Conservation (phyloP, 2,888 invertebrate species). For the Ceramica pisi region DNA sequence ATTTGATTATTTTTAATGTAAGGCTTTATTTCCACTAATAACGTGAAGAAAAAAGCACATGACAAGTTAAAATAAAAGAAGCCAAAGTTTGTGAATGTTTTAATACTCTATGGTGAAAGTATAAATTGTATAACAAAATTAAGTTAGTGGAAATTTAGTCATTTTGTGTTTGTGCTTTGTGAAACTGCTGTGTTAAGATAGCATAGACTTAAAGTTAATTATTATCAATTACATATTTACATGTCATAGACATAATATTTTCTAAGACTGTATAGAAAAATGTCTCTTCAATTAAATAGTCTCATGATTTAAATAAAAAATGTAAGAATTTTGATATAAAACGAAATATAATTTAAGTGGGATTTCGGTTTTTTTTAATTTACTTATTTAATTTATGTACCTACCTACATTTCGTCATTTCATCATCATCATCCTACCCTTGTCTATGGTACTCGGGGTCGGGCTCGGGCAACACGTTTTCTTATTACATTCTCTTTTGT, state of each 20-base stretch:
- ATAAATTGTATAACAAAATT: slow-evolving; percentile 30
- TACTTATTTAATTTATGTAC: neutral
- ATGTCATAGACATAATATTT: slow-evolving; percentile 70
- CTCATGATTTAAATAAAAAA: slow-evolving; percentile 65
- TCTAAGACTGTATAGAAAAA: slow-evolving; percentile 71
- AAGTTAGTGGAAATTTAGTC: slow-evolving; percentile 61
- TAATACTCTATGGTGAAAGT: slow-evolving; percentile 48
- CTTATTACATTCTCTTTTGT: too few species aligned
- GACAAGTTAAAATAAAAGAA: slow-evolving; percentile 31
- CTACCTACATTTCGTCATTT: neutral
- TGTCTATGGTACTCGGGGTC: too few species aligned
- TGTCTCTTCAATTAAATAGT: slow-evolving; percentile 68
- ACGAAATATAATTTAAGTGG: slow-evolving; percentile 68
- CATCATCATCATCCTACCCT: too few species aligned
- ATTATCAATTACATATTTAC: slow-evolving; percentile 66
- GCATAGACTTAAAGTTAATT: slow-evolving; percentile 61
- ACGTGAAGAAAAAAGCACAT: slow-evolving; percentile 24
- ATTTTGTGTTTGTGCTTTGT: slow-evolving; percentile 65
- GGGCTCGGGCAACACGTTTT: too few species aligned
- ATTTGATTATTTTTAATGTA: slow-evolving; percentile 45
- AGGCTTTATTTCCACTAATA: slow-evolving; percentile 56
- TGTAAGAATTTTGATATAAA: slow-evolving; percentile 72
- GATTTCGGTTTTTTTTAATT: slow-evolving; percentile 40
- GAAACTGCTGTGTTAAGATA: slow-evolving; percentile 66
- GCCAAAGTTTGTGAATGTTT: slow-evolving; percentile 53